Evolutionary conservation across 2,888 invertebrate genomes (phyloP), one percentile per base, ranked within the genome.

Genomic region (Nemoura dubitans): DNA sequence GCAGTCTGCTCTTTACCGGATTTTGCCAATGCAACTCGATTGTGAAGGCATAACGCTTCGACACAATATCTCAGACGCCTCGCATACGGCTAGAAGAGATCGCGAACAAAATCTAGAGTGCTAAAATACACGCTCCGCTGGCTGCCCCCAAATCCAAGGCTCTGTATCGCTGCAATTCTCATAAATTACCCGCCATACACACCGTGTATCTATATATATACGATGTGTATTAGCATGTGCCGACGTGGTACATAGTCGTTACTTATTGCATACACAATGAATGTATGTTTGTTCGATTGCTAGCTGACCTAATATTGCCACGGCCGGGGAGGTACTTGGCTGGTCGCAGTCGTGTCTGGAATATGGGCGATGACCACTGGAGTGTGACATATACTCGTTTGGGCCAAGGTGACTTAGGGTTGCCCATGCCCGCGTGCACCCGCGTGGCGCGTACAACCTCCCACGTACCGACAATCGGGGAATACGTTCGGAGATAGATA

Each of bases 131-230:
- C 30, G 81, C 81, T 29, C 16, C 30, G 30, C 16, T 78, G 78
- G 28, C 81, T 28, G 29, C 81, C 81, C 81, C 81, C 81, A 81
- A 81, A 81, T 30, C 30, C 81, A 81, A 81, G 81, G 81, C 28
- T 81, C 28, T 16, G 2, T 27, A 25, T 27, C 80, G 28, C 21
- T 59, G 59, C 59, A 59, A 59, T 59, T 59, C 59, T 59, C 81
- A 81, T 81, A 81, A 81, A 81, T 81, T 29, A 59, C 14, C 59
- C 59, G 59, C 21, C 59, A 81, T 29, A 81, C 26, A 81, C n/a
- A 29, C 7, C 81, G n/a, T 81, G 30, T 30, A 30, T n/a, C 28
- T 81, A 16, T 59, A 59, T 10, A 59, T 21, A 10, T 59, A 59
- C 59, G 59, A 36, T 59, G 59, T 1, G 14, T 59, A 59, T 59